Evolutionary conservation across 2,113 vertebrate genomes (phyloP).

Genomic region (Dromiciops gliroides): DNA sequence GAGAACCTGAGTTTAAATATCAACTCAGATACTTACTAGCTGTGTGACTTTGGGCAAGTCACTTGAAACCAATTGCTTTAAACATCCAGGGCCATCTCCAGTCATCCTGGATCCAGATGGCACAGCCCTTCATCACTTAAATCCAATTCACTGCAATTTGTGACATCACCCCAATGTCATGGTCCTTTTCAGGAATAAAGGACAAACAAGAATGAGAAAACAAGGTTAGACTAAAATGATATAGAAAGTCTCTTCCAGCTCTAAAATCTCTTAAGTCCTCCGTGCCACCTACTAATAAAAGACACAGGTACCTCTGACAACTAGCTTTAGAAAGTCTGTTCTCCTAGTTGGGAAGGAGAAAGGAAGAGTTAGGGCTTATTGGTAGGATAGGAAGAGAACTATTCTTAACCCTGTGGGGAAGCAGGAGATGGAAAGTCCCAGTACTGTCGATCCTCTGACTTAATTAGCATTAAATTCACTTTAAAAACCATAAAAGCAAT

Average conservation of each 20-base stretch:
- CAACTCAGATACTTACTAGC: too few relatives aligned
- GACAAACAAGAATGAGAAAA: too few relatives aligned
- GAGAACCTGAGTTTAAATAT: too few relatives aligned
- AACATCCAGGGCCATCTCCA: too few relatives aligned
- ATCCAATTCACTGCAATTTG: too few relatives aligned
- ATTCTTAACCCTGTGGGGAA: background rate
- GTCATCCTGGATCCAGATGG: too few relatives aligned
- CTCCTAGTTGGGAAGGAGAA: background rate
- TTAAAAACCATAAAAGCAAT: slow-evolving; percentile 15
- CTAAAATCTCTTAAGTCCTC: background rate
- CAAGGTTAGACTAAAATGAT: background rate
- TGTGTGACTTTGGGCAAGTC: too few relatives aligned
- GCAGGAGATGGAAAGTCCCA: background rate
- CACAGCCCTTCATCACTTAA: too few relatives aligned
- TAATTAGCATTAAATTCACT: slow-evolving; percentile 42
- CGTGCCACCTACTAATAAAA: background rate
- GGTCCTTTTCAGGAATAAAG: too few relatives aligned
- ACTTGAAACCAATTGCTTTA: too few relatives aligned
- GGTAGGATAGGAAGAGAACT: background rate
- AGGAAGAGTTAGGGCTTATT: background rate
- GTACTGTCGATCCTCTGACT: background rate
- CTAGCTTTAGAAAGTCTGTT: background rate
- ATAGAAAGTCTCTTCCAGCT: background rate
- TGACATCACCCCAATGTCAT: too few relatives aligned
- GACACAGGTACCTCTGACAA: background rate